Evolutionary conservation across 2,113 vertebrate species (phyloP), one percentile per base, ranked within the genome.

Genomic region (Lagopus muta): DNA sequence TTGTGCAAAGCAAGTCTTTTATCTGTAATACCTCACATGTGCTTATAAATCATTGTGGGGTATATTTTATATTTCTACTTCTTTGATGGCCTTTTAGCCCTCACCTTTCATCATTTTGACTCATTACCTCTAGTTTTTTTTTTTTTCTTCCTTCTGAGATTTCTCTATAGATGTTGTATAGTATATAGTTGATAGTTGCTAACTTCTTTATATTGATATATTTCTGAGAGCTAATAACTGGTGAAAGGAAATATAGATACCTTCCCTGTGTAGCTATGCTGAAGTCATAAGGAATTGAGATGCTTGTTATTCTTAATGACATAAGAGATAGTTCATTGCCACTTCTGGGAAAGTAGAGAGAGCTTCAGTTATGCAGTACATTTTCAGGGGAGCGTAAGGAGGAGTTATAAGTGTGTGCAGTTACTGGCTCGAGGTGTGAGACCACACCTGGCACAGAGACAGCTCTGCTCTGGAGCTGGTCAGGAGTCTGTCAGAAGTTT

Each of bases 1-100:
- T 90, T 86, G 38, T 28, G 67, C 69, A 82, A 91, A 82, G 21
- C 22, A 81, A 78, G 25, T 71, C 55, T 92, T 88, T 83, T 64
- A 50, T 36, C 42, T 88, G 20, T 64, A 86, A 80, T 77, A 34
- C 28, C 34, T 90, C 65, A 61, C 75, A 47, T 54, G 4, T 76
- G 40, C 20, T 72, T 7, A 4, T 77, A 42, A 54, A 42, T 88
- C 34, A 38, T n/a, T 66, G 16, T 42, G 30, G 18, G 66, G 5
- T 85, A 8, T 72, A 36, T 86, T 95, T 86, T 78, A 58, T 40
- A 9, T 78, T 92, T 61, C 3, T 42, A 64, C 48, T 27, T 66
- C 9, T 61, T 76, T 76, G 13, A 27, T 77, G 24, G 78, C 22
- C 17, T 65, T 54, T 72, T 65, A 87, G 40, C 8, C 28, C 40